A percentile compares a stretch with the other conserved stretches of the same genome.
These are phyloP conservation scores for Neodontobutis hainanensis DNA, from an alignment of 2,113 vertebrate genomes.

Conservation along the genomic window DNA sequence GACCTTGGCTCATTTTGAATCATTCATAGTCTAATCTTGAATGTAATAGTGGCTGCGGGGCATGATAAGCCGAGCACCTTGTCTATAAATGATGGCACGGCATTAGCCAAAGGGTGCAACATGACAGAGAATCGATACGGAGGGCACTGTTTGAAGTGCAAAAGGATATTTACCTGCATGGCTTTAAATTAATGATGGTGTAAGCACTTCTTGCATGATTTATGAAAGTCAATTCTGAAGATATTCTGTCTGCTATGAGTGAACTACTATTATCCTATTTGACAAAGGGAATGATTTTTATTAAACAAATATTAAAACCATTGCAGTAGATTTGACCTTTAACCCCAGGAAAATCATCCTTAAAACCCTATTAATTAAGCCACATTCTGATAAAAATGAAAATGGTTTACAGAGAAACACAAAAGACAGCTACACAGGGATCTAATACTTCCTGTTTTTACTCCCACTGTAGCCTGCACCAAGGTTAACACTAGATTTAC, in stretches of 20 bases:
- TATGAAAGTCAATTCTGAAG: slow-evolving; percentile 44
- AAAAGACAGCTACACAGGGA: too few species aligned
- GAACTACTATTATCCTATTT: slow-evolving; percentile 19
- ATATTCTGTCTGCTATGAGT: slow-evolving; percentile 54
- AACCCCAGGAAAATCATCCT: too few species aligned
- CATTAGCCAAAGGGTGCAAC: slow-evolving; percentile 44
- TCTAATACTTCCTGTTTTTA: too few species aligned
- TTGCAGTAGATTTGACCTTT: too few species aligned
- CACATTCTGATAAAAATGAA: too few species aligned
- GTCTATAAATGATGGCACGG: slow-evolving; percentile 63
- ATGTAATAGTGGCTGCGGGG: slow-evolving; percentile 66
- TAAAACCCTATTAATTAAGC: too few species aligned
- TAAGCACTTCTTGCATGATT: slow-evolving; percentile 47
- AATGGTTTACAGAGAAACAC: too few species aligned
- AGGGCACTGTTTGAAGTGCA: slow-evolving; percentile 46
- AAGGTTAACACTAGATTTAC: too few species aligned
- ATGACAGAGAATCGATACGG: slow-evolving; percentile 62
- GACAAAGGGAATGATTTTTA: too few species aligned
- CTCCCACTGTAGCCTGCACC: too few species aligned
- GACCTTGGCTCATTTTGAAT: slow-evolving; percentile 70
- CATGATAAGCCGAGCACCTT: slow-evolving; percentile 52
- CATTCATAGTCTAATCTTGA: slow-evolving; percentile 73
- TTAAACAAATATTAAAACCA: too few species aligned
- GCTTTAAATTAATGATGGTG: slow-evolving; percentile 54
- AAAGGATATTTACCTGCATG: slow-evolving; percentile 57